Conservation (phyloP, 2,797 vertebrate genomes). For the Phataginus tricuspis region DNA sequence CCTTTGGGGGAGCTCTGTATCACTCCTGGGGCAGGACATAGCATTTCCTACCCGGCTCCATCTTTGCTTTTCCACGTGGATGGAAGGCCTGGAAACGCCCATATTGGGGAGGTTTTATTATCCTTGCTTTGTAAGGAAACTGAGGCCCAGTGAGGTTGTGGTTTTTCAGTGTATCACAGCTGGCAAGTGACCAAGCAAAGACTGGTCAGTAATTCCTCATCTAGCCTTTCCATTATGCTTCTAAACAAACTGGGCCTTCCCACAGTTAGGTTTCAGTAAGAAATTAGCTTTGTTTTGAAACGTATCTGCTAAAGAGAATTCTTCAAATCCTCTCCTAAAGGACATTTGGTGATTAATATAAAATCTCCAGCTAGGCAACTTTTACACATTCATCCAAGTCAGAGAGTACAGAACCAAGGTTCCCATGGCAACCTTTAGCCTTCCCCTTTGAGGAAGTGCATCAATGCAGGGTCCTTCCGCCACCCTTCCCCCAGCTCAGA, state of each 20-base stretch:
- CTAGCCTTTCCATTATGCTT: not conserved
- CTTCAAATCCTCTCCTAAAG: conserved; percentile 66
- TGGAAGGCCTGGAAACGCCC: not conserved
- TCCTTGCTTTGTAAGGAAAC: conserved; percentile 18
- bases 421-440: conserved; percentile 69
- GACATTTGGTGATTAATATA: conserved; percentile 71
- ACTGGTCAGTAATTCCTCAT: not conserved
- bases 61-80: conserved; percentile 4
- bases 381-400: conserved; percentile 23
- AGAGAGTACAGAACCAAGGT: conserved; percentile 61
- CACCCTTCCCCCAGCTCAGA: not conserved
- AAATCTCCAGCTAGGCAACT: conserved; percentile 54
- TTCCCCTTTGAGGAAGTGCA: conserved; percentile 60
- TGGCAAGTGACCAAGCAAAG: not conserved
- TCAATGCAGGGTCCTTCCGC: conserved; percentile 63
- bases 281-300: conserved; percentile 60
- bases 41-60: not conserved
- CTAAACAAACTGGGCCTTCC: conserved; percentile 20
- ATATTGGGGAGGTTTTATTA: not conserved
- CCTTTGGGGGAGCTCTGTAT: not conserved
- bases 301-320: conserved; percentile 64
- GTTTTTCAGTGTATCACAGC: not conserved
- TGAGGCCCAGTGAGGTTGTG: not conserved
- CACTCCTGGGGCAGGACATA: not conserved
- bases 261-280: conserved; percentile 64